Base-by-base conservation (phyloP, 2,113 vertebrate species). In the Terrapene triunguis region DNA sequence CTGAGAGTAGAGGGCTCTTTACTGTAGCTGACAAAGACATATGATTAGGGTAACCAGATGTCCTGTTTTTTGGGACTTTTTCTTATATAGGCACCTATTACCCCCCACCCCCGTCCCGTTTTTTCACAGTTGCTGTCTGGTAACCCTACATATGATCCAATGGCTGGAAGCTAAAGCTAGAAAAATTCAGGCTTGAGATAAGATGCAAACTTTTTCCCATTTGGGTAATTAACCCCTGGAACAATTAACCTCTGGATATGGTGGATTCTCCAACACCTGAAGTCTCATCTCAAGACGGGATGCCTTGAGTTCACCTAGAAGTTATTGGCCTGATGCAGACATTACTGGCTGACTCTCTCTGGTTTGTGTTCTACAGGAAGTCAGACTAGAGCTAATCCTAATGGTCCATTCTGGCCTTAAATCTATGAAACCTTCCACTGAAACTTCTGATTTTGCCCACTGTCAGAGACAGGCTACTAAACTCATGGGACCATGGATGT, bases 161-260 rank as follows among this genome's bases (percentile, higher is more conserved):
- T 1, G 86, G 81, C 10, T 85, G 92, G 89, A 94, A 94, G 87
- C 81, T 82, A 87, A 78, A 54, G 54, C n/a, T 5, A 3, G 85
- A 94, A 35, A 24, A 95, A 87, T 72, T 65, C 53, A 35, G 69
- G 80, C 89, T 72, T 19, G 82, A 87, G 90, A 29, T n/a, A 86
- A 48, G 55, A 21, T 6, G 54, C 79, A 13, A 3, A 1, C 2
- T 65, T 35, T 1, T 3, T 55, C 76, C 72, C 86, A 48, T 48
- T 59, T 92, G 38, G 22, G 72, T 8, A 72, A 91, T 92, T 87
- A 91, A 94, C 50, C 57, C n/a, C 65, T 81, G 94, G n/a, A 50
- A 16, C 48, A 47, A 55, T 48, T 87, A 22, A 42, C n/a, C 8
- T 38, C 19, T 74, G n/a, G 19, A 17, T 21, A 21, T 12, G 19